Evolutionary conservation across 1,140 invertebrate species (phyloP).

Genomic region (Scaptomyza montana): DNA sequence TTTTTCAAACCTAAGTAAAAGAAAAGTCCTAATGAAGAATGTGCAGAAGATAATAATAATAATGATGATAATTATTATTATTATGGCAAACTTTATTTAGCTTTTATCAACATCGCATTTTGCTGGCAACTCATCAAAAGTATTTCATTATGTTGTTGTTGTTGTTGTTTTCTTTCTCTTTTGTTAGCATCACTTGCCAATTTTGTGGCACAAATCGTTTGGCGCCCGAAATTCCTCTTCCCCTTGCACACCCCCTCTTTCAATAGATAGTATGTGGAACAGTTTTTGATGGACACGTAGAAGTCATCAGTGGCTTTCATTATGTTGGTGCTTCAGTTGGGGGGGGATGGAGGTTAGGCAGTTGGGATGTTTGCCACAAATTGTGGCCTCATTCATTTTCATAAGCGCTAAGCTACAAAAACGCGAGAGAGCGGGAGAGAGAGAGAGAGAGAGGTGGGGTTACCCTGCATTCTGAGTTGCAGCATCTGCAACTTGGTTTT

Average conservation of each 20-base stretch:
- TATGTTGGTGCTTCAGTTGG: slow-evolving; percentile 18
- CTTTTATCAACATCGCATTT: slow-evolving; percentile 15
- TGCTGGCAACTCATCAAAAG: slow-evolving; percentile 25
- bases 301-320: slow-evolving; percentile 53
- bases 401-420: slow-evolving; percentile 38
- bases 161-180: slow-evolving; percentile 2
- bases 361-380: slow-evolving; percentile 20
- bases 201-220: slow-evolving; percentile 39
- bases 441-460: neutral
- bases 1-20: no score
- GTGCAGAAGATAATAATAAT: neutral
- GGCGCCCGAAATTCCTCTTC: neutral
- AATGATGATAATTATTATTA: neutral
- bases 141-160: neutral
- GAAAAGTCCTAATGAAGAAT: neutral
- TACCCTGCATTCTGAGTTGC: neutral
- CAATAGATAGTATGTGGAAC: slow-evolving; percentile 3
- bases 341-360: no score
- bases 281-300: slow-evolving; percentile 49
- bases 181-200: slow-evolving; percentile 26
- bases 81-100: neutral
- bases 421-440: neutral
- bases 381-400: slow-evolving; percentile 51
- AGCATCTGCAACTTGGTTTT: neutral
- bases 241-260: neutral